These are phyloP conservation scores for Anastatus disparis DNA, from an alignment of 1,140 invertebrate species.

Conservation along the genomic window DNA sequence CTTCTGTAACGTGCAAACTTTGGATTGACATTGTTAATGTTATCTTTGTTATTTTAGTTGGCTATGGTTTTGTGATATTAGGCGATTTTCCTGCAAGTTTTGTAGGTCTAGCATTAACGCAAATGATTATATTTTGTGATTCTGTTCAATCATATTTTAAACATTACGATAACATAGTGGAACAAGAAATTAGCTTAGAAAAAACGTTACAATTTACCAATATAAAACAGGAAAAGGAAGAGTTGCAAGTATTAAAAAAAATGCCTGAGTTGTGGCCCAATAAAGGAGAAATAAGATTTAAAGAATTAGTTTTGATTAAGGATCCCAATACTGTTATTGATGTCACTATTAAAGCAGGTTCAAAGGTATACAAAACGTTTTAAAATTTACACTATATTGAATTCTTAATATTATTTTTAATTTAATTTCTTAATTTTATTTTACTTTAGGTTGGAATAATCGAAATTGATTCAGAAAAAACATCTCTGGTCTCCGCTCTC, in stretches of 20 bases:
- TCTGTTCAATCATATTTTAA: constrained; percentile 80
- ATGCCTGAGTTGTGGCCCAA: constrained; percentile 76
- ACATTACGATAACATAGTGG: constrained; percentile 81
- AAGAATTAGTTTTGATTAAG: constrained; percentile 67
- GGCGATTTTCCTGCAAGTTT: constrained; percentile 63
- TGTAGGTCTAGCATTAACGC: constrained; percentile 70
- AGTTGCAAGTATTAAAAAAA: constrained; percentile 11
- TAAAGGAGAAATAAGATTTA: constrained; percentile 73
- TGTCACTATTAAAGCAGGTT: too few species aligned
- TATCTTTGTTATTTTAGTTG: constrained; percentile 73
- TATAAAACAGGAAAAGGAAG: constrained; percentile 58
- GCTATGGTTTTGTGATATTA: constrained; percentile 76
- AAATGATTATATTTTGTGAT: constrained; percentile 68
- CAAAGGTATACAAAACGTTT: too few species aligned
- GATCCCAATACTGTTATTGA: too few species aligned
- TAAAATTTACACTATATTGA: too few species aligned
- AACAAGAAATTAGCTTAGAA: constrained; percentile 83
- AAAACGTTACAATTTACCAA: constrained; percentile 79
- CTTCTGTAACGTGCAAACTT: constrained; percentile 82
- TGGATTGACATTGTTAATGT: constrained; percentile 82
- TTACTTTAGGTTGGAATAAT: constrained; percentile 73
- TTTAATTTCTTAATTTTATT: neutral
- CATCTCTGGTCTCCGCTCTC: constrained; percentile 74
- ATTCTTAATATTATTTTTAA: too few species aligned
- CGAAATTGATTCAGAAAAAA: constrained; percentile 84